phyloP scores from a whole-genome alignment of 2,888 invertebrate species.

The Tipula unca region DNA sequence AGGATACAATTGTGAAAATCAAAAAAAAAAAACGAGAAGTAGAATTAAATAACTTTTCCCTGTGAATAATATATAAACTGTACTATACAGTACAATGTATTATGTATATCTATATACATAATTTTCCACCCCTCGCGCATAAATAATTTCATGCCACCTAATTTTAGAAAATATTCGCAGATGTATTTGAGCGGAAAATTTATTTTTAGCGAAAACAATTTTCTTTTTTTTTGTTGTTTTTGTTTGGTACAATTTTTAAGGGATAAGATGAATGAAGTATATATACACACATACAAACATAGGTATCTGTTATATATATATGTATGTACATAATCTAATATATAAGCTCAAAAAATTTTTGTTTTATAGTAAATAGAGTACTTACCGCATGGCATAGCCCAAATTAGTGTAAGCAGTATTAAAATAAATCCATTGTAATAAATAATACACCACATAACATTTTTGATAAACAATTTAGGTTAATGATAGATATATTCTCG shows the following conservation, averaged over 20 bases:
- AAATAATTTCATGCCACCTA: not conserved
- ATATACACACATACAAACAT: no score
- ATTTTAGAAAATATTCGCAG: not conserved
- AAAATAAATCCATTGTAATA: conserved; percentile 14
- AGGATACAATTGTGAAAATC: not conserved
- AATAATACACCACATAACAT: conserved; percentile 14
- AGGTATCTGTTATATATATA: not conserved
- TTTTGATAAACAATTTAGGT: conserved; percentile 14
- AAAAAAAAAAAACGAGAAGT: not conserved
- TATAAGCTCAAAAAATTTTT: not conserved
- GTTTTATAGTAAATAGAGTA: not conserved
- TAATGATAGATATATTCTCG: not conserved
- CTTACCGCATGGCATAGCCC: conserved; percentile 14
- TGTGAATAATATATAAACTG: not conserved
- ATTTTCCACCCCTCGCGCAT: not conserved
- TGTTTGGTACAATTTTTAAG: not conserved
- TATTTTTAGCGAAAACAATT: not conserved
- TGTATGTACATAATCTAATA: not conserved
- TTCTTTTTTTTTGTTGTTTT: not conserved
- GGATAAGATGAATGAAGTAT: not conserved
- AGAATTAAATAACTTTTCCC: not conserved
- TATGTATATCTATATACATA: not conserved
- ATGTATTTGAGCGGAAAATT: not conserved
- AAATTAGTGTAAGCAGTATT: conserved; percentile 2
- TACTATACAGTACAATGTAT: not conserved